A percentile compares a stretch with the other conserved stretches of the same genome.
phyloP scores from a whole-genome alignment of 2,888 invertebrate genomes.

The Meiosimyza decipiens region DNA sequence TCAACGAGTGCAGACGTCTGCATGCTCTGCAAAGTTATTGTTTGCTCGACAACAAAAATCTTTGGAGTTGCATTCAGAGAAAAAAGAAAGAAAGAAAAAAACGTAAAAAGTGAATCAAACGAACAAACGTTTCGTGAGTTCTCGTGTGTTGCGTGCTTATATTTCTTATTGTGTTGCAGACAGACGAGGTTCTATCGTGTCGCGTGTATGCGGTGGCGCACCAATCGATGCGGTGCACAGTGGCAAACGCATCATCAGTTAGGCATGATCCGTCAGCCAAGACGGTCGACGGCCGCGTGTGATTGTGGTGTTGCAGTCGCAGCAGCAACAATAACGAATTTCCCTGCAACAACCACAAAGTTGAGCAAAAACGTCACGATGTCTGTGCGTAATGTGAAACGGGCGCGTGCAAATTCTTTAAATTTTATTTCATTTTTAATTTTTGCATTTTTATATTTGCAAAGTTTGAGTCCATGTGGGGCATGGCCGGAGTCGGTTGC shows the following conservation, averaged over 20 bases:
- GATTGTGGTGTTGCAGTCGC: slow-evolving; percentile 22
- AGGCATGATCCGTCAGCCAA: slow-evolving; percentile 63
- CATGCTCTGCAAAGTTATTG: neutral
- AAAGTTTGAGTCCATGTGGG: neutral
- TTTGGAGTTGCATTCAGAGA: neutral
- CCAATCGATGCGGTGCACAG: slow-evolving; percentile 38
- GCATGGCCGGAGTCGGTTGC: slow-evolving; percentile 38
- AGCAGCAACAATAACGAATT: slow-evolving; percentile 35
- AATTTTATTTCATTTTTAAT: slow-evolving; percentile 14
- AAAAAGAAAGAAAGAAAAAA: neutral
- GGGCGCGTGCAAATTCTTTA: slow-evolving; percentile 25
- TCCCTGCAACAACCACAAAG: slow-evolving; percentile 34
- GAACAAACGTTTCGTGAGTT: neutral
- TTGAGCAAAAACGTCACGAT: slow-evolving; percentile 11
- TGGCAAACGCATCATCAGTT: slow-evolving; percentile 51
- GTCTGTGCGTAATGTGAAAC: neutral
- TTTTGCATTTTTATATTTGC: neutral
- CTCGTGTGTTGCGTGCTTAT: neutral
- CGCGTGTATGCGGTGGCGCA: slow-evolving; percentile 29
- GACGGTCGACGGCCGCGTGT: slow-evolving; percentile 53
- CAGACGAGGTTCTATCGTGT: slow-evolving; percentile 25
- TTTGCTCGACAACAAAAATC: neutral
- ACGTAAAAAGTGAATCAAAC: neutral
- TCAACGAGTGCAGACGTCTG: slow-evolving; percentile 29
- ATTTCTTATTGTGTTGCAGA: slow-evolving; percentile 12